Conservation (phyloP, 2,888 invertebrate genomes). For the Theretra japonica region DNA sequence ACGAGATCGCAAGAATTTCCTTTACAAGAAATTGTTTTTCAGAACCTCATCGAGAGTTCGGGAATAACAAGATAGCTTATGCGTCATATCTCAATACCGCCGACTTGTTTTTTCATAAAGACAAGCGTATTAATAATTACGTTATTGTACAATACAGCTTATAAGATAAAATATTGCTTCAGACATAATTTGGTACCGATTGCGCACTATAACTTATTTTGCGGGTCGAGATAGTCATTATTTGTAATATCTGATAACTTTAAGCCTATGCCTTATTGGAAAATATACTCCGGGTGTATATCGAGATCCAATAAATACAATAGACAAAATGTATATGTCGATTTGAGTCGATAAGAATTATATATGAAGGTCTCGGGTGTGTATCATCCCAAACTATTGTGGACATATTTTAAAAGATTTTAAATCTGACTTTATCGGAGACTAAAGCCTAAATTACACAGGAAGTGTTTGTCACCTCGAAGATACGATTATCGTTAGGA, state of each 20-base stretch:
- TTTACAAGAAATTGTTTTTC: slow-evolving; percentile 17
- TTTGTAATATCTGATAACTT: too few relatives aligned
- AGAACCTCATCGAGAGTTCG: not conserved
- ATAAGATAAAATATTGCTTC: not conserved
- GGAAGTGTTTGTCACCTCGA: too few relatives aligned
- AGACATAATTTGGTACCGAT: too few relatives aligned
- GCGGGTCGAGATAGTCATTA: too few relatives aligned
- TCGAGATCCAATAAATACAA: not conserved
- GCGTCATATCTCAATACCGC: not conserved
- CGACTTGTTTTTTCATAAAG: not conserved
- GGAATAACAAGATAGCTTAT: slow-evolving; percentile 14
- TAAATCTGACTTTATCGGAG: too few relatives aligned
- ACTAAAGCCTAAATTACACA: too few relatives aligned
- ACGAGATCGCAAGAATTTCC: not conserved
- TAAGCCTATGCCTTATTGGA: too few relatives aligned
- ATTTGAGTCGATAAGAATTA: not conserved
- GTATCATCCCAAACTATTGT: too few relatives aligned
- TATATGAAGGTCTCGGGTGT: not conserved
- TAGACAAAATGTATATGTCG: not conserved
- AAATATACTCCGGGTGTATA: too few relatives aligned
- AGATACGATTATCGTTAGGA: too few relatives aligned
- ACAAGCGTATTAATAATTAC: not conserved
- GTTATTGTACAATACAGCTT: not conserved
- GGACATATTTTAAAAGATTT: too few relatives aligned
- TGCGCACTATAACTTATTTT: too few relatives aligned